Conservation (phyloP, 2,888 invertebrate species). For the Arctia plantaginis region DNA sequence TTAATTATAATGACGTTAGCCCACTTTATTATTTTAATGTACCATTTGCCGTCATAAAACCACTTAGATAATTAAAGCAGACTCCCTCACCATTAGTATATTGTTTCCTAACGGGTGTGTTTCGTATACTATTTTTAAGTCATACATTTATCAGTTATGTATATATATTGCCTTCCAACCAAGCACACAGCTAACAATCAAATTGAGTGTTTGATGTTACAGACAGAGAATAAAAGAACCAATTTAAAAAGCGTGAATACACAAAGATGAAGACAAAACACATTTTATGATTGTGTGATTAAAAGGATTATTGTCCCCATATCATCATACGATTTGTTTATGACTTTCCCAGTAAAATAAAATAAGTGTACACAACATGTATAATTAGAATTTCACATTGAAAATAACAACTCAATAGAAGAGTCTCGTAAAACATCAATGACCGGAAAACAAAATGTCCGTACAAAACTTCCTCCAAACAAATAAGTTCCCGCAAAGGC, state of each 20-base stretch:
- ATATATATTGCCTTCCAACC: neutral
- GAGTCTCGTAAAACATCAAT: conserved; percentile 1
- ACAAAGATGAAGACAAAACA: too few species aligned
- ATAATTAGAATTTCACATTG: neutral
- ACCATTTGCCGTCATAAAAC: conserved; percentile 26
- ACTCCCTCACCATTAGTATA: conserved; percentile 37
- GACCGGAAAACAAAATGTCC: conserved; percentile 15
- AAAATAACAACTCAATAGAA: conserved; percentile 1
- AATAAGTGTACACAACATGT: neutral
- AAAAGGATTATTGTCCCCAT: neutral
- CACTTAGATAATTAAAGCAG: conserved; percentile 32
- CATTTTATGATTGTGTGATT: neutral
- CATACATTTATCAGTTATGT: neutral
- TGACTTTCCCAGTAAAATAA: neutral
- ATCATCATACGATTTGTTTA: neutral
- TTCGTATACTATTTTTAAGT: conserved; percentile 1
- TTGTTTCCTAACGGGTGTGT: conserved; percentile 21
- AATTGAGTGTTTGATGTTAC: too few species aligned
- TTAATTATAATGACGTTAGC: neutral
- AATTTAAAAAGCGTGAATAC: too few species aligned
- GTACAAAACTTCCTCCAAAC: conserved; percentile 16
- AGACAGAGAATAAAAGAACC: neutral
- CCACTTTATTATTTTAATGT: conserved; percentile 29
- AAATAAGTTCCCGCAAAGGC: conserved; percentile 18
- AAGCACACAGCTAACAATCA: too few species aligned